Evolutionary conservation across 2,888 invertebrate genomes (phyloP).

Genomic region (Congeria kusceri): DNA sequence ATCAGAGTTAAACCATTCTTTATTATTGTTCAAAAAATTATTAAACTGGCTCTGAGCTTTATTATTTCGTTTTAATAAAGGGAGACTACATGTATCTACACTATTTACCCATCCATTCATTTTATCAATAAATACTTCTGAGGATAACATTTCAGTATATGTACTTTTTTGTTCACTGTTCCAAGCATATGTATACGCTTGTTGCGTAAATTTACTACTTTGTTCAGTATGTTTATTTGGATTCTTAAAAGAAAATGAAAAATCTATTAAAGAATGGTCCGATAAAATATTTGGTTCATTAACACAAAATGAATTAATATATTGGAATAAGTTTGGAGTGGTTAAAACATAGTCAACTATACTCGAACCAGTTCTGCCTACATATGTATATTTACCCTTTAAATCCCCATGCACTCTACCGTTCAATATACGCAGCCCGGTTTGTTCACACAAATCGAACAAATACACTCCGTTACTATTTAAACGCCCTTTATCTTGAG

Average conservation of each 20-base stretch:
- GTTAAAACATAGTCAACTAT: not conserved
- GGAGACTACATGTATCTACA: too few relatives aligned
- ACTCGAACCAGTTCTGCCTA: not conserved
- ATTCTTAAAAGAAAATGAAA: not conserved
- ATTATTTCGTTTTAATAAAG: too few relatives aligned
- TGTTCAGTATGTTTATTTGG: too few relatives aligned
- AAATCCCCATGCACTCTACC: too few relatives aligned
- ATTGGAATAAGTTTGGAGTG: not conserved
- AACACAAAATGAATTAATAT: not conserved
- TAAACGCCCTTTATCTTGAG: not conserved
- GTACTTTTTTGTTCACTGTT: not conserved
- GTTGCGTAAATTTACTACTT: too few relatives aligned
- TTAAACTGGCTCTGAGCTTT: too few relatives aligned
- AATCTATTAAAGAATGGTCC: not conserved
- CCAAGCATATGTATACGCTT: not conserved
- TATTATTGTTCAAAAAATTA: too few relatives aligned
- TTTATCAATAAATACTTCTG: not conserved
- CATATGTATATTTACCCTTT: conserved; percentile 6
- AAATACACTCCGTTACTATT: conserved; percentile 7
- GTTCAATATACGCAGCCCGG: conserved; percentile 10
- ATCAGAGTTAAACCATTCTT: too few relatives aligned
- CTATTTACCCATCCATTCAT: not conserved
- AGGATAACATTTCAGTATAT: too few relatives aligned
- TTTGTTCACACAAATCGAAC: conserved; percentile 21
- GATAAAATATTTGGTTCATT: conserved; percentile 8